Percentiles rank a stretch among this genome's conserved stretches.
phyloP scores from a whole-genome alignment of 2,888 invertebrate genomes.

The Seira musarum region DNA sequence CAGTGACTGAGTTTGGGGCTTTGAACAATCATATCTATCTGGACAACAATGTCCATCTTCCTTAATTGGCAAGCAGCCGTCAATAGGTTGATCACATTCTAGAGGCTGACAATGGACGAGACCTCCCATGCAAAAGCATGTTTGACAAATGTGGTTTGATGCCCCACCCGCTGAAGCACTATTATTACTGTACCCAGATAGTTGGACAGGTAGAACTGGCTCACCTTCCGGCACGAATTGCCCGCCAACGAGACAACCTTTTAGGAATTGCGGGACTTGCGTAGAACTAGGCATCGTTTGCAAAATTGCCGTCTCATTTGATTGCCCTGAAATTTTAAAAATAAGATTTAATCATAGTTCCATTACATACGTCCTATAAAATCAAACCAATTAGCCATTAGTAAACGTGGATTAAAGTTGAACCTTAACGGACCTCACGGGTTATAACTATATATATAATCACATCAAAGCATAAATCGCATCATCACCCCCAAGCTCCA shows the following conservation, averaged over 20 bases:
- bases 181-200: constrained; percentile 40
- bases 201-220: constrained; percentile 74
- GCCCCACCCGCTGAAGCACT: constrained; percentile 14
- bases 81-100: constrained; percentile 82
- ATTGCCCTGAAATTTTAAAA: constrained; percentile 51
- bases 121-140: constrained; percentile 86
- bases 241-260: constrained; percentile 80
- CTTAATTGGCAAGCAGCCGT: constrained; percentile 84
- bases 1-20: background rate
- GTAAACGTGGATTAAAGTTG: too few species aligned
- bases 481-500: too few species aligned
- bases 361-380: too few species aligned
- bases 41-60: constrained; percentile 87
- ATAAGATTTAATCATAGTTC: too few species aligned
- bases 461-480: too few species aligned
- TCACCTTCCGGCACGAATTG: constrained; percentile 81
- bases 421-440: too few species aligned
- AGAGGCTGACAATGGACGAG: constrained; percentile 82
- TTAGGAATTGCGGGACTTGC: constrained; percentile 68
- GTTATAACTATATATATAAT: too few species aligned
- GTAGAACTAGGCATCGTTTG: constrained; percentile 65
- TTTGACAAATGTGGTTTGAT: constrained; percentile 77
- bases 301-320: constrained; percentile 66
- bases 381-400: too few species aligned
- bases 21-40: constrained; percentile 78